These are phyloP conservation scores for Trissolcus brochymenae DNA, from an alignment of 2,888 invertebrate species.

Conservation along the genomic window DNA sequence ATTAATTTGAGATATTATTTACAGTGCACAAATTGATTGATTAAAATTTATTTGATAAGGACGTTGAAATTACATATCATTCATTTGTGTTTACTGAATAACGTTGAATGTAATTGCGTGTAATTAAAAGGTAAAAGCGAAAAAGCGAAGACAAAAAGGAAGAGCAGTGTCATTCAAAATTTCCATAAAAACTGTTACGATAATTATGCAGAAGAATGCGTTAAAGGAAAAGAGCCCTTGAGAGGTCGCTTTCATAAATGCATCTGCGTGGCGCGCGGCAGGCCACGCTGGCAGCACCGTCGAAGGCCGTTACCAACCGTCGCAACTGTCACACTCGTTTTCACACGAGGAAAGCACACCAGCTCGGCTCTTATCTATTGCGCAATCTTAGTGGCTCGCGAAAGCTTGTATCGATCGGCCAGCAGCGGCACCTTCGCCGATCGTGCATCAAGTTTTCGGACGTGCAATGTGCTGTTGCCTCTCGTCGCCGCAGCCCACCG, in stretches of 20 bases:
- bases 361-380: constrained; percentile 27
- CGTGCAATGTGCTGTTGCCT: constrained; percentile 6
- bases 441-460: constrained; percentile 5
- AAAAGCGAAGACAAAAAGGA: too few relatives aligned
- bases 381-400: constrained; percentile 31
- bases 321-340: constrained; percentile 10
- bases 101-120: too few relatives aligned
- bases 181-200: too few relatives aligned
- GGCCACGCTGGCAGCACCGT: constrained; percentile 16
- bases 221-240: background rate
- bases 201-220: background rate
- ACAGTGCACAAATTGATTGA: too few relatives aligned
- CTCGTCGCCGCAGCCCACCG: background rate
- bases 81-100: too few relatives aligned
- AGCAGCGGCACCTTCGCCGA: background rate
- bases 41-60: too few relatives aligned
- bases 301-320: constrained; percentile 32
- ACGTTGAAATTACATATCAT: too few relatives aligned
- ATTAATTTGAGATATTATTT: too few relatives aligned
- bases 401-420: constrained; percentile 31
- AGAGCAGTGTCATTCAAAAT: too few relatives aligned
- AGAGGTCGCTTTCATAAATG: background rate
- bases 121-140: too few relatives aligned
- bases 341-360: background rate
- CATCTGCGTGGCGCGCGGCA: background rate